Conservation (phyloP, 2,888 invertebrate species). For the Yponomeuta plumbellus region DNA sequence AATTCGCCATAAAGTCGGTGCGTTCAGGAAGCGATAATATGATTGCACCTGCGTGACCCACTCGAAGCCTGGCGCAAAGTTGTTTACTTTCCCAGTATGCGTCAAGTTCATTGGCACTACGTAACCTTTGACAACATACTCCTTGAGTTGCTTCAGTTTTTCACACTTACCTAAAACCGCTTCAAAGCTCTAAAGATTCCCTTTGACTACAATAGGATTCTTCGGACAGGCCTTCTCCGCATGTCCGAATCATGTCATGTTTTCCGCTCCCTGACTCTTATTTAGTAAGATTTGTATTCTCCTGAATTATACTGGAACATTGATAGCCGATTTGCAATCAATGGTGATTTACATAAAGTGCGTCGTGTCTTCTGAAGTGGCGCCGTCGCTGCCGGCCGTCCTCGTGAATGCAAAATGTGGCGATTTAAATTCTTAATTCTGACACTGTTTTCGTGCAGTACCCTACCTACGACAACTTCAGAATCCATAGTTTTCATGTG, state of each 20-base stretch:
- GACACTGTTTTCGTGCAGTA: slow-evolving; percentile 19
- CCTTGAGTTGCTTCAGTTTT: background rate
- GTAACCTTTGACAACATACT: background rate
- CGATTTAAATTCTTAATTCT: slow-evolving; percentile 37
- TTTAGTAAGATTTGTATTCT: background rate
- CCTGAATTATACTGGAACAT: background rate
- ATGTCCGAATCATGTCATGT: too few species aligned
- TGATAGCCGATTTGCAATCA: slow-evolving; percentile 61
- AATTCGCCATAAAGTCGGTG: background rate
- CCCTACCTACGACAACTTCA: background rate
- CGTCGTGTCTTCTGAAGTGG: slow-evolving; percentile 39
- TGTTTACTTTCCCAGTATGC: slow-evolving; percentile 1
- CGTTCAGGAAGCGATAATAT: background rate
- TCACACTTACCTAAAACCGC: too few species aligned
- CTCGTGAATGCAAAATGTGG: slow-evolving; percentile 40
- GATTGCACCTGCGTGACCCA: slow-evolving; percentile 6
- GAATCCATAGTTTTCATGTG: background rate
- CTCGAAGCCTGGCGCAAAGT: background rate
- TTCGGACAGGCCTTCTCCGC: too few species aligned
- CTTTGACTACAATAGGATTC: too few species aligned
- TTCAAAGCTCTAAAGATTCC: background rate
- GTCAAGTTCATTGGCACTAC: slow-evolving; percentile 4
- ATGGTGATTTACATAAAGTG: slow-evolving; percentile 64
- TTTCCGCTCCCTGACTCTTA: background rate
- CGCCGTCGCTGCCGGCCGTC: slow-evolving; percentile 29